These are phyloP conservation scores for Maconellicoccus hirsutus DNA, from an alignment of 1,140 invertebrate species.

Conservation along the genomic window DNA sequence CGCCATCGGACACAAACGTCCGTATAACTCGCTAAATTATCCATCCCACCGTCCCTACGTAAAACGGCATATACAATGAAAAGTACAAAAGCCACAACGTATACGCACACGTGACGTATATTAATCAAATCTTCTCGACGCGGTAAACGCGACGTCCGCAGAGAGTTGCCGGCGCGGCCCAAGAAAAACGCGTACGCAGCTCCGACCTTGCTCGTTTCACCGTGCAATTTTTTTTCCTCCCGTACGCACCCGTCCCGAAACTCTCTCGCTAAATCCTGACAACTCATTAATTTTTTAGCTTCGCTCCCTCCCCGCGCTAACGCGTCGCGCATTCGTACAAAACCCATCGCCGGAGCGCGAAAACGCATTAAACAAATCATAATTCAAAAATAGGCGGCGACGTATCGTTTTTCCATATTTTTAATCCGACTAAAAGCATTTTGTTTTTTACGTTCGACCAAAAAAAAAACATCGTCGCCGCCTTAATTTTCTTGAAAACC, in stretches of 20 bases:
- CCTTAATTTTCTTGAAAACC: neutral
- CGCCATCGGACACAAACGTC: too few species aligned
- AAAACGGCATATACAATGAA: neutral
- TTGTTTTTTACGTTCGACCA: neutral
- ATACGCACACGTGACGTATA: constrained; percentile 1
- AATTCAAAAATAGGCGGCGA: neutral
- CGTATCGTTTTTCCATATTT: neutral
- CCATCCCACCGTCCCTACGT: too few species aligned
- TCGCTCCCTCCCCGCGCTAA: too few species aligned
- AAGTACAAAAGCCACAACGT: neutral
- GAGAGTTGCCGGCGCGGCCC: too few species aligned
- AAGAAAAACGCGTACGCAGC: too few species aligned
- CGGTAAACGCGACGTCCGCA: too few species aligned
- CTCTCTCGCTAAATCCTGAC: too few species aligned
- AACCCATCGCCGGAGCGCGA: too few species aligned
- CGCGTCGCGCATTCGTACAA: too few species aligned
- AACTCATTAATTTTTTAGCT: too few species aligned
- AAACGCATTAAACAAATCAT: neutral
- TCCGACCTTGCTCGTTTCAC: neutral
- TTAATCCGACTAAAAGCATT: neutral
- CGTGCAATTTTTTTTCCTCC: neutral
- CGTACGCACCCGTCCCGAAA: neutral
- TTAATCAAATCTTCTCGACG: neutral
- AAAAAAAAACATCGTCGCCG: neutral
- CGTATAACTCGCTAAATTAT: too few species aligned